Conservation (phyloP, 2,888 invertebrate genomes). For the Tipula helvola region DNA sequence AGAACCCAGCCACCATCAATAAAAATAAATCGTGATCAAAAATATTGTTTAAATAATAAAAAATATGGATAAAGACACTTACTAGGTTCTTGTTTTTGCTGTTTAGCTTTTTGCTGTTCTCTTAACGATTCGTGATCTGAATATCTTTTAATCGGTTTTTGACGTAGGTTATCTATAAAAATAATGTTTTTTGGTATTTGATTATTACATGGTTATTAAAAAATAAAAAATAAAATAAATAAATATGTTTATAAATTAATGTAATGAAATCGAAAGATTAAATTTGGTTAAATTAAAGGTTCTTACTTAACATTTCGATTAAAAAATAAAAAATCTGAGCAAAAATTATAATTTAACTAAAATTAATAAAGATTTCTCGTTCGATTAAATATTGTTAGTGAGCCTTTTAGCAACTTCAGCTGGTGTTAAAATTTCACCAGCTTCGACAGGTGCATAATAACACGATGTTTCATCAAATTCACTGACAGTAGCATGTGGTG, state of each 20-base stretch:
- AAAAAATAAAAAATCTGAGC: not conserved
- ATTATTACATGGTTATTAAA: not conserved
- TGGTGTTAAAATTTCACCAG: conserved; percentile 49
- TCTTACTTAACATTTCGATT: not conserved
- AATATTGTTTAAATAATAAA: not conserved
- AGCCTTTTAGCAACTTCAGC: conserved; percentile 33
- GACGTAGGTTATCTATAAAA: not conserved
- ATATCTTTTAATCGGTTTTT: not conserved
- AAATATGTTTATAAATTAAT: not conserved
- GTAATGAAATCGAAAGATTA: not conserved
- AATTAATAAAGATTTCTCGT: conserved; percentile 10
- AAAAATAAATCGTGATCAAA: not conserved
- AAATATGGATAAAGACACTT: not conserved
- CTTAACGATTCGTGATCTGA: not conserved
- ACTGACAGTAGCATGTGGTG: conserved; percentile 73
- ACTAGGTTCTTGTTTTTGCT: conserved; percentile 5
- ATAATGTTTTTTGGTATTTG: not conserved
- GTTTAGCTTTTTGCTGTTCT: not conserved
- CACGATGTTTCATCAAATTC: conserved; percentile 82
- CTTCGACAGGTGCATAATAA: conserved; percentile 75
- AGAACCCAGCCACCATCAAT: not conserved
- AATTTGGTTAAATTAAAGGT: not conserved
- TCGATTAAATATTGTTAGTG: conserved; percentile 13
- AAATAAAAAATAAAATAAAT: not conserved
- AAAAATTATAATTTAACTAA: conserved; percentile 18